Conservation (phyloP, 2,888 invertebrate genomes). For the Lottia gigantea region DNA sequence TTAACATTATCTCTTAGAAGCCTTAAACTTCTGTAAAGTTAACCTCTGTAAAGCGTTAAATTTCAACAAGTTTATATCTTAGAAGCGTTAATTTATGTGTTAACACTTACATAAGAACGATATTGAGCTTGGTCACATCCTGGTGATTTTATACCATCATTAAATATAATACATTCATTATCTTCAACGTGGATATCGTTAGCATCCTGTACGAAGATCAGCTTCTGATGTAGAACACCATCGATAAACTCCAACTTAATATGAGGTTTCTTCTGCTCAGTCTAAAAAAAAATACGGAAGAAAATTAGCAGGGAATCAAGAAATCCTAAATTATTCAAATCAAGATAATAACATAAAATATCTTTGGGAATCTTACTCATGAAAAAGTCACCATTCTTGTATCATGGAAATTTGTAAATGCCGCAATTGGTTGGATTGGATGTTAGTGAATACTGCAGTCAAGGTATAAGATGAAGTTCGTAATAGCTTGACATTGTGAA, state of each 20-base stretch:
- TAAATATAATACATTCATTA: constrained; percentile 63
- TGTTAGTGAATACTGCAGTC: too few species aligned
- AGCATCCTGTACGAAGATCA: constrained; percentile 57
- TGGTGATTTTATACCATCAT: constrained; percentile 57
- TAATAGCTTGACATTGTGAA: too few species aligned
- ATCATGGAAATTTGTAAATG: too few species aligned
- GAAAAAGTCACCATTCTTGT: too few species aligned
- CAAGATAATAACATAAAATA: too few species aligned
- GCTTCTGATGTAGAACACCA: constrained; percentile 59
- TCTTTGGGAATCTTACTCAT: too few species aligned
- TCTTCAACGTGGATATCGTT: constrained; percentile 56
- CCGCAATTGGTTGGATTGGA: too few species aligned
- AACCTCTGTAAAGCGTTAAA: not conserved
- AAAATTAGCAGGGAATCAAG: too few species aligned
- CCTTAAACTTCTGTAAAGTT: not conserved
- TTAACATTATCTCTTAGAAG: too few species aligned
- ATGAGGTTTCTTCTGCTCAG: constrained; percentile 53
- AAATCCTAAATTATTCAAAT: too few species aligned
- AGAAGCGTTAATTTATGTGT: constrained; percentile 26
- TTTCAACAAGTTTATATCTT: not conserved
- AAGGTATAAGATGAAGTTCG: too few species aligned
- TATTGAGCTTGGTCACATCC: constrained; percentile 62
- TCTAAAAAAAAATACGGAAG: constrained; percentile 25
- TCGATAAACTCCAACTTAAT: constrained; percentile 60
- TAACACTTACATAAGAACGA: constrained; percentile 61